Conservation (phyloP, 2,888 invertebrate genomes). For the Acrocyrtus sp. region DNA sequence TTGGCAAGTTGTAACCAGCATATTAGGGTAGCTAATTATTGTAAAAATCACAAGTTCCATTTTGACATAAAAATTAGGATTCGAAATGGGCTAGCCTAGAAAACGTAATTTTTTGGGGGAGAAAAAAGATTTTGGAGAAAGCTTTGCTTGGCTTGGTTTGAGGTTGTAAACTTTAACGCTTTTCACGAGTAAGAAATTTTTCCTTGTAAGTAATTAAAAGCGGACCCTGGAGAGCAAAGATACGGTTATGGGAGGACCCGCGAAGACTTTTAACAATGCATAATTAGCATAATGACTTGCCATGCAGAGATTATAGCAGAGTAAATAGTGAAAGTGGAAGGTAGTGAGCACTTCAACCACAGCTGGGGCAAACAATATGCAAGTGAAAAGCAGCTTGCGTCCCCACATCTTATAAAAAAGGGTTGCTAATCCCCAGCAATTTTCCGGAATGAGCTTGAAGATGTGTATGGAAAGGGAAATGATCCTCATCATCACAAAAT, state of each 20-base stretch:
- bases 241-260: too few species aligned
- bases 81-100: too few species aligned
- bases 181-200: too few species aligned
- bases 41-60: too few species aligned
- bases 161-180: too few species aligned
- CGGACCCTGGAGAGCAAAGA: background rate
- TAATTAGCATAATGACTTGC: constrained; percentile 15
- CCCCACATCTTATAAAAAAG: background rate
- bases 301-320: background rate
- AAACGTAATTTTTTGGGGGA: too few species aligned
- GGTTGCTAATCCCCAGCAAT: background rate
- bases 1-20: too few species aligned
- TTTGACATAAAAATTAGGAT: too few species aligned
- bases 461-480: constrained; percentile 1
- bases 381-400: background rate
- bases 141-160: too few species aligned
- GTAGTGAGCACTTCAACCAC: background rate
- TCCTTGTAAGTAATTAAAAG: background rate
- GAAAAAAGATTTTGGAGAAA: too few species aligned
- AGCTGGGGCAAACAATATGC: too few species aligned
- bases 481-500: constrained; percentile 8
- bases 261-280: background rate
- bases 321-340: background rate
- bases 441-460: background rate
- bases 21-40: too few species aligned